Base-by-base conservation (phyloP, 2,888 invertebrate genomes). In the Temnothorax ravouxi region DNA sequence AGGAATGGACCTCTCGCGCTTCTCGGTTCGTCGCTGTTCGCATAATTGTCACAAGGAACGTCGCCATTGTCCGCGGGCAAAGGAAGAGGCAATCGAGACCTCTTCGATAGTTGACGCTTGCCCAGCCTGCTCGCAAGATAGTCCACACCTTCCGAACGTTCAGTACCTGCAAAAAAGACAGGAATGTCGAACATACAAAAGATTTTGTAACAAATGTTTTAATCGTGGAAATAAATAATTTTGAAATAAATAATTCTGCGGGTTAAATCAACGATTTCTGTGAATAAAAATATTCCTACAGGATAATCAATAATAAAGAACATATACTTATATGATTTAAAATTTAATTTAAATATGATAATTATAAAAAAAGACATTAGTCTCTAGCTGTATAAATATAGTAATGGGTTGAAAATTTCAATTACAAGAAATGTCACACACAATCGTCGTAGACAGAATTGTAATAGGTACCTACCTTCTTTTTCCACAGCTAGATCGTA, bases 401-500 rank as follows among this genome's bases (percentile, higher is more conserved):
- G 15, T 38, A 18, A 34, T 18, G 15, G 6, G 11, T 25, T 9
- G 29, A 44, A 18, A 64, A 52, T 52, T 54, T 41, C 13, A 21
- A 38, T 6, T 5, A 21, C n/a, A 38, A 34, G 13, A 47, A 59
- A 5, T 15, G 2, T 4, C 4, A 25, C 2, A 1, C 11, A 15
- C 4, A 29, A 29, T 29, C 3, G 56, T 21, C 3, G 54, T 34
- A 44, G 9, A 3, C 11, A 56, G 2, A 66, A 47, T 21, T 62
- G 21, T 67, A 18, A 2, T 29, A 21, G 25, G 1, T 93, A 91
- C 95, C 95, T 93, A 91, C 95, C 95, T 87, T 95, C 95, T 90
- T 95, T 95, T 56, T 96, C 96, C 21, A 96, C 91, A 15, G 96
- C 96, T 90, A 96, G 95, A 88, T 96, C 96, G 88, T 96, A 96